phyloP scores from a whole-genome alignment of 2,113 vertebrate genomes.

The Dryoscopus gambensis region DNA sequence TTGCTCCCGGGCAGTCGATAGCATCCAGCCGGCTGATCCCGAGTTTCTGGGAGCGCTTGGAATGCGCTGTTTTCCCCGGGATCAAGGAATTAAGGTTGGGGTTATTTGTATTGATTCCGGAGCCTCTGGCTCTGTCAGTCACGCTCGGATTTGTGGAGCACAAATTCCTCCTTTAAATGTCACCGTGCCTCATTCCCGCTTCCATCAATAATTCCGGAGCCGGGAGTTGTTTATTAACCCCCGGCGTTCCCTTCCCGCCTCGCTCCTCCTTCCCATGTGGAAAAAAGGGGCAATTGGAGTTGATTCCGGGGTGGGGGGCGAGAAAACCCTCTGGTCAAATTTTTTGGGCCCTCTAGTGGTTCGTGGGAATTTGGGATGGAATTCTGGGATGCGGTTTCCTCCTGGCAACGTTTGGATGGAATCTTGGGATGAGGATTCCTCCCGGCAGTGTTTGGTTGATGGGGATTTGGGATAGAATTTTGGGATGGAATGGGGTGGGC shows the following conservation, averaged over 20 bases:
- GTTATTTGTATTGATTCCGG: constrained; percentile 99
- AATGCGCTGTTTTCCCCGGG: constrained; percentile 90
- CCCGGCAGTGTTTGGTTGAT: neutral
- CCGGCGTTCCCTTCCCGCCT: neutral
- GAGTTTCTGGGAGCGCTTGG: constrained; percentile 77
- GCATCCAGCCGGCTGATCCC: constrained; percentile 71
- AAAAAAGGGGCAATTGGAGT: neutral
- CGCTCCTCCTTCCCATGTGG: neutral
- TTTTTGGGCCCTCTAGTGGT: constrained; percentile 62
- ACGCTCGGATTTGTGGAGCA: constrained; percentile 96
- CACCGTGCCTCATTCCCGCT: constrained; percentile 91
- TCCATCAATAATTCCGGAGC: constrained; percentile 85
- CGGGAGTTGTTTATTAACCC: constrained; percentile 79
- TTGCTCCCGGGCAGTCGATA: constrained; percentile 85
- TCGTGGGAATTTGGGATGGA: neutral
- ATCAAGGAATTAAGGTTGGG: constrained; percentile 99
- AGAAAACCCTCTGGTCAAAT: neutral
- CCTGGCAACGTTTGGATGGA: neutral
- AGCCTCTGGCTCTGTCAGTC: constrained; percentile 87
- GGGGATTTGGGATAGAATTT: neutral
- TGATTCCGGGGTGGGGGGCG: neutral
- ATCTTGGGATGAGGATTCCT: neutral
- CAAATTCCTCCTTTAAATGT: constrained; percentile 99
- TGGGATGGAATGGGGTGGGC: neutral
- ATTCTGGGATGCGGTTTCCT: neutral